Percentiles rank a stretch among this genome's conserved stretches.
Evolutionary conservation across 2,888 invertebrate genomes (phyloP).

Genomic region (Leucoma salicis): DNA sequence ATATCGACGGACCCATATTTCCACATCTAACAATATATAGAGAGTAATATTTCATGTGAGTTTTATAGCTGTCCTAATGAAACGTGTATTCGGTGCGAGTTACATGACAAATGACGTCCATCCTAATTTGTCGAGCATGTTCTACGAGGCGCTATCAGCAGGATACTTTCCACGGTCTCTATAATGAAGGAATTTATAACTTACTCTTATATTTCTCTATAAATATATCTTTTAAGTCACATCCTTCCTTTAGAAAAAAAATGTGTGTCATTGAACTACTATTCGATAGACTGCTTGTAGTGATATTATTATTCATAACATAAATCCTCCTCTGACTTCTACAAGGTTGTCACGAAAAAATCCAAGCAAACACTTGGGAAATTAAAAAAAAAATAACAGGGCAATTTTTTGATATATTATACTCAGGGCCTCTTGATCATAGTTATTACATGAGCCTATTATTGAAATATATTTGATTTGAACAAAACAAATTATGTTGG

Average conservation of each 20-base stretch:
- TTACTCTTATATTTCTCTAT: conserved; percentile 35
- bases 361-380: too few species aligned
- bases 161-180: conserved; percentile 42
- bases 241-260: not conserved
- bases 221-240: not conserved
- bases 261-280: not conserved
- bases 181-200: conserved; percentile 51
- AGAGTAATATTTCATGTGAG: conserved; percentile 49
- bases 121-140: conserved; percentile 68
- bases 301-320: too few species aligned
- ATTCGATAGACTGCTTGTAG: not conserved
- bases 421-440: too few species aligned
- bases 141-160: conserved; percentile 56
- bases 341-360: too few species aligned
- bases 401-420: too few species aligned
- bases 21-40: conserved; percentile 23
- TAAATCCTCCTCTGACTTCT: too few species aligned
- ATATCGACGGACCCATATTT: conserved; percentile 6
- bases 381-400: too few species aligned
- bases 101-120: conserved; percentile 64
- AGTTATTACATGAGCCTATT: too few species aligned
- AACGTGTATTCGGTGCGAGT: conserved; percentile 41
- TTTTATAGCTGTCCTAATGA: conserved; percentile 50
- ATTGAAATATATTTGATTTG: too few species aligned
- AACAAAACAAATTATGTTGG: too few species aligned